Percentiles rank a stretch among this genome's conserved stretches.
Evolutionary conservation across 2,113 vertebrate species (phyloP).

Genomic region (Cairina moschata): DNA sequence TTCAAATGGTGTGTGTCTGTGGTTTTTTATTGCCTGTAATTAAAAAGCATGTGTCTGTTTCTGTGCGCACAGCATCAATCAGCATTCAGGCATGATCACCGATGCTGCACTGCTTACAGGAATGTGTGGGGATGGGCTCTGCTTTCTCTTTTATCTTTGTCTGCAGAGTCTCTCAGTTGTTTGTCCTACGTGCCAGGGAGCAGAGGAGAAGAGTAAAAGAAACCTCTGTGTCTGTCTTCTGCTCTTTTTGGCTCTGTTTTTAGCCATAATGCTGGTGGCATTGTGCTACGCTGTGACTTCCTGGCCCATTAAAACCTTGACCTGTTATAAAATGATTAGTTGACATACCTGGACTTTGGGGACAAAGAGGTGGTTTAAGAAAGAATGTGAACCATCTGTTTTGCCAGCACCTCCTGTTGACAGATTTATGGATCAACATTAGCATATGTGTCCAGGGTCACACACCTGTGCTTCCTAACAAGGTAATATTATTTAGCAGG

Average conservation of each 20-base stretch:
- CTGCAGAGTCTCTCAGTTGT: not conserved
- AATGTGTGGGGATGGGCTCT: not conserved
- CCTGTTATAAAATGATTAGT: slow-evolving; percentile 46
- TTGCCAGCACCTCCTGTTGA: slow-evolving; percentile 68
- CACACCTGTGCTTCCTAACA: slow-evolving; percentile 69
- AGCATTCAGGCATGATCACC: not conserved
- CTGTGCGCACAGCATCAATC: not conserved
- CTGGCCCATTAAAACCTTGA: slow-evolving; percentile 17
- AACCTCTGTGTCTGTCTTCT: not conserved
- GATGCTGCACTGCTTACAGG: not conserved
- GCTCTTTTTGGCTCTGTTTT: not conserved
- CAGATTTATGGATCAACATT: slow-evolving; percentile 67
- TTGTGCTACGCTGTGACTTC: slow-evolving; percentile 40
- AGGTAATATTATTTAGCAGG: slow-evolving; percentile 34
- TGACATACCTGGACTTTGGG: slow-evolving; percentile 65
- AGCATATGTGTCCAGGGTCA: slow-evolving; percentile 54
- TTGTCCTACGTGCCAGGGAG: not conserved
- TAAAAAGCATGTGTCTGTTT: slow-evolving; percentile 21
- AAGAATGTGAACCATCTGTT: slow-evolving; percentile 73
- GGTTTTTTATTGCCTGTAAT: slow-evolving; percentile 28
- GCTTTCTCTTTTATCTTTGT: slow-evolving; percentile 18
- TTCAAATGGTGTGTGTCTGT: not conserved
- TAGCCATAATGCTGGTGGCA: not conserved
- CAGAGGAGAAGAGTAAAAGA: not conserved
- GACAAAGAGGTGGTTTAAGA: slow-evolving; percentile 46